Percentiles rank a stretch among this genome's conserved stretches.
phyloP scores from a whole-genome alignment of 2,113 vertebrate species.

The Camelus dromedarius region DNA sequence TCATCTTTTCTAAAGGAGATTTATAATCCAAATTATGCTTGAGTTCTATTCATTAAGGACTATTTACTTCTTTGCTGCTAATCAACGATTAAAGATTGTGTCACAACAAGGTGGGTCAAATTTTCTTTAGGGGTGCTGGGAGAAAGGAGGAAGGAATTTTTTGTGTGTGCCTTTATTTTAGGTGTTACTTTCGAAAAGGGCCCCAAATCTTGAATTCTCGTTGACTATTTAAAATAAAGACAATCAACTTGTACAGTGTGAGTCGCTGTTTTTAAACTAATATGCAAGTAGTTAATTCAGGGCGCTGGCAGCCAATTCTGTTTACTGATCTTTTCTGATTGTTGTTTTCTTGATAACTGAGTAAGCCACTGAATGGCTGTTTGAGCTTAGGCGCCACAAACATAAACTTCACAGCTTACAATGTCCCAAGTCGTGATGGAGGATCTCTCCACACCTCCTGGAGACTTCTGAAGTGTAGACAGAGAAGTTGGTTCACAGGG shows the following conservation, averaged over 20 bases:
- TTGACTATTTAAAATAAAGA: conserved; percentile 44
- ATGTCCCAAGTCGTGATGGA: conserved; percentile 84
- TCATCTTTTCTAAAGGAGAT: conserved; percentile 19
- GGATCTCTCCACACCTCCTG: conserved; percentile 89
- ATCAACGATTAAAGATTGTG: conserved; percentile 68
- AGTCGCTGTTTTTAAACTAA: conserved; percentile 45
- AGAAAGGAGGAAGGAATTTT: not conserved
- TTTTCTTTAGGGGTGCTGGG: not conserved
- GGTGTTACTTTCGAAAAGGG: not conserved
- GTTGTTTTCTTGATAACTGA: conserved; percentile 91
- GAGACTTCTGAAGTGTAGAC: conserved; percentile 86
- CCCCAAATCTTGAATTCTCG: conserved; percentile 8
- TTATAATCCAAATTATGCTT: conserved; percentile 57
- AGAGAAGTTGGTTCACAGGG: conserved; percentile 79
- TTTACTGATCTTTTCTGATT: conserved; percentile 88
- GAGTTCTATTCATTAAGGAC: conserved; percentile 40
- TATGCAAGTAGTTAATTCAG: conserved; percentile 81
- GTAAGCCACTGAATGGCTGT: conserved; percentile 89
- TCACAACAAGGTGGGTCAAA: conserved; percentile 33
- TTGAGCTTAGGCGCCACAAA: conserved; percentile 91
- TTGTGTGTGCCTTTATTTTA: conserved; percentile 17
- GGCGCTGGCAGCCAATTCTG: conserved; percentile 85
- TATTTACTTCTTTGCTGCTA: not conserved
- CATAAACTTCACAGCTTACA: conserved; percentile 88
- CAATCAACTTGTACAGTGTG: not conserved